Evolutionary conservation across 53 echinoderm and acorn worm species (phyloP), one percentile per base, ranked within the genome.

Genomic region (Arbacia lixula): DNA sequence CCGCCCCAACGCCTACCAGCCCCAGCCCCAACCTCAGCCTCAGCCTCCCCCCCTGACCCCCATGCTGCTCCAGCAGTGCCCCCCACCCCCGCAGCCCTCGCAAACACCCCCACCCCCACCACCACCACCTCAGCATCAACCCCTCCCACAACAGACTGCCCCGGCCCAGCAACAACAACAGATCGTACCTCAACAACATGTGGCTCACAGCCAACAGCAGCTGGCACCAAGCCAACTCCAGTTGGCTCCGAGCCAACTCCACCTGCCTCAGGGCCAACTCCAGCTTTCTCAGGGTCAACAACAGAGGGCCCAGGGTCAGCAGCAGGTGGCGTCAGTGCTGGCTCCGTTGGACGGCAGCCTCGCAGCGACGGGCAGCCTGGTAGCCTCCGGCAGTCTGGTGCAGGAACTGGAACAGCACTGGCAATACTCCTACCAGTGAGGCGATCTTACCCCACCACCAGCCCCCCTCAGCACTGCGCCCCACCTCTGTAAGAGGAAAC

Each of bases 391-490:
- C 17, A 51, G 51, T 43, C 53, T 74, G 4, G 43, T 74, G 12
- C 42, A 74, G 3, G 74, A 74, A 20, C 74, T 74, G 0, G 74
- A 74, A 53, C 51, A 52, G 12, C 78, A 58, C 40, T 58, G 57
- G 78, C 78, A 78, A 40, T 78, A 38, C 17, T 25, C 57, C 26
- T 26, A 37, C 40, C 78, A 78, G 34, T 78, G 39, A 58, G n/a
- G n/a, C n/a, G n/a, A n/a, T n/a, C n/a, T n/a, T n/a, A n/a, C n/a
- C n/a, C n/a, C n/a, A n/a, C 57, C 36, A 55, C 58, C 34, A 10
- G 4, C 40, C 69, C 21, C 41, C 26, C 6, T 0, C 6, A 76
- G 50, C 0, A 42, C 20, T 57, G 24, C 14, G 69, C n/a, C n/a
- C n/a, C n/a, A n/a, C n/a, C n/a, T n/a, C n/a, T n/a, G n/a, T n/a